Evolutionary conservation across 2,888 invertebrate genomes (phyloP).

Genomic region (Penaeus monodon): DNA sequence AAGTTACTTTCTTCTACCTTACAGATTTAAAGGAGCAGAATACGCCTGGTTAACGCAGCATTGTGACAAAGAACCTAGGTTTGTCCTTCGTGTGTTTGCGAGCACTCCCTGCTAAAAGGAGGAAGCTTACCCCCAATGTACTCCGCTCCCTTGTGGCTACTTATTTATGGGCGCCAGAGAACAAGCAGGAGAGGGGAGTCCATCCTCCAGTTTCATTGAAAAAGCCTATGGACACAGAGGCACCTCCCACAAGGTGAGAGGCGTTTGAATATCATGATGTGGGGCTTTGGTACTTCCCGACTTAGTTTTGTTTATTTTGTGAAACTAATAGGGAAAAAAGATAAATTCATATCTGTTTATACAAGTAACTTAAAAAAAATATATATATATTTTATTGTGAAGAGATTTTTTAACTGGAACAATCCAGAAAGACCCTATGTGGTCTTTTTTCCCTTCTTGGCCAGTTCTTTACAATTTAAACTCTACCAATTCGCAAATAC

Average conservation of each 20-base stretch:
- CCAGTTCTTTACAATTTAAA: no score
- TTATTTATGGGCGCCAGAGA: conserved; percentile 55
- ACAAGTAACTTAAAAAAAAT: no score
- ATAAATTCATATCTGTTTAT: no score
- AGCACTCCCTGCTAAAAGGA: conserved; percentile 87
- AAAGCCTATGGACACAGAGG: conserved; percentile 70
- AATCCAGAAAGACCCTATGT: no score
- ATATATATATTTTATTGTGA: no score
- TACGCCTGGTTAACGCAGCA: conserved; percentile 92
- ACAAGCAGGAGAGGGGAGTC: conserved; percentile 73
- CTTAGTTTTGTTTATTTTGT: no score
- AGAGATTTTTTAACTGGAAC: no score
- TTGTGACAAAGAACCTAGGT: conserved; percentile 92
- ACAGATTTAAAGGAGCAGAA: conserved; percentile 85
- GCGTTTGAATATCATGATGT: neutral
- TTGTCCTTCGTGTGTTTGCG: conserved; percentile 90
- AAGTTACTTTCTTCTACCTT: no score
- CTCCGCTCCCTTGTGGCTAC: conserved; percentile 70
- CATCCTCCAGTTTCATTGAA: conserved; percentile 85
- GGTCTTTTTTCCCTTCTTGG: no score
- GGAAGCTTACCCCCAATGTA: conserved; percentile 87
- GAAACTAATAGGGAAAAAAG: no score
- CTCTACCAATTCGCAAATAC: no score
- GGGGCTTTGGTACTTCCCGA: no score
- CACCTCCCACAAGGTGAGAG: conserved; percentile 31